Evolutionary conservation across 92 coral and sea anemone species (phyloP), one percentile per base, ranked within the genome.

Genomic region (Plumapathes pennacea): DNA sequence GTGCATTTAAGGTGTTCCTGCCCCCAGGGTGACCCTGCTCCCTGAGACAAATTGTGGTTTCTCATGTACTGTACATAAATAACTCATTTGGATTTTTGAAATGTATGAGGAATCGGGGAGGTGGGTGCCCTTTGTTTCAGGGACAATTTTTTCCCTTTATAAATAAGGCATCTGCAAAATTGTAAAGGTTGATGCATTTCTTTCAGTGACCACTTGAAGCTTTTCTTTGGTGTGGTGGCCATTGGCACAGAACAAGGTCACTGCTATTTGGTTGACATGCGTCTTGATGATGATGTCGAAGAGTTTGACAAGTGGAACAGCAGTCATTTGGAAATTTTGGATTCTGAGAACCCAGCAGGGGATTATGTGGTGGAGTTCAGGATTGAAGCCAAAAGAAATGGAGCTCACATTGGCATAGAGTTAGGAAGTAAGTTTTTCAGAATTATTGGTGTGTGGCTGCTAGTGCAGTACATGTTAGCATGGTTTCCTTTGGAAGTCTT

Each of bases 231-330:
- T 8, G 50, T 88, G 21, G 63, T 68, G 25, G 98, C 96, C 21
- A 67, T 92, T 50, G 86, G 96, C 36, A 88, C 89, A 34, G 89
- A 84, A 45, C 88, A 86, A 47, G 98, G 98, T 18, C 98, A 92
- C 39, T 74, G 84, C 19, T 92, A 88, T 41, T 77, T 92, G 25
- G 74, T 88, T 26, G 98, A 92, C 34, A 63, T 92, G 70, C 78
- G 98, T 24, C 77, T 80, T 1, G 98, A 92, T 54, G 98, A 92
- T 54, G 92, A 84, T 28, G 75, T 71, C 26, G 98, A 92, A 64
- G 83, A 84, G 59, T 92, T 92, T 84, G 98, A 92, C 41, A 96
- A 92, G 46, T 84, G 95, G 96, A 86, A 81, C 54, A 81, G 89
- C 25, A 92, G 98, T 50, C 78, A 67, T 10, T 32, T 89, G 54